Conservation (phyloP, 2,888 invertebrate genomes). For the Euclidia mi region DNA sequence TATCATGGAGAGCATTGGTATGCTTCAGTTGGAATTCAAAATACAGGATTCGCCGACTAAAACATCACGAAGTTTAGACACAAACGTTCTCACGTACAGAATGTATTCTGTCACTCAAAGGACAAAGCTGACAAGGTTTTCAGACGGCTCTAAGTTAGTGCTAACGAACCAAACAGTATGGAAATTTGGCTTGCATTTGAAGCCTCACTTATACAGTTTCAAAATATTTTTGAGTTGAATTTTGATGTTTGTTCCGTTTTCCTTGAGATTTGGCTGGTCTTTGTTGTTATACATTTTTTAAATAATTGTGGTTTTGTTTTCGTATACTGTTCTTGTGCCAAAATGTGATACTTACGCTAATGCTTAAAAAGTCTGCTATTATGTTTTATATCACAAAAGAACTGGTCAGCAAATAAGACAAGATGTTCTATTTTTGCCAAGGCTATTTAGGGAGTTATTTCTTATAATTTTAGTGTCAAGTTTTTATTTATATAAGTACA, state of each 20-base stretch:
- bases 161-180: constrained; percentile 62
- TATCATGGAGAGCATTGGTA: background rate
- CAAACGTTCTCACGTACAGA: constrained; percentile 12
- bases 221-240: constrained; percentile 42
- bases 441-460: too few species aligned
- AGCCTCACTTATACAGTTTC: constrained; percentile 41
- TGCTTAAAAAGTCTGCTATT: background rate
- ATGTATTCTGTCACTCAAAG: constrained; percentile 52
- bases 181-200: constrained; percentile 50
- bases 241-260: constrained; percentile 42
- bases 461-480: too few species aligned
- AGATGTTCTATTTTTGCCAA: too few species aligned
- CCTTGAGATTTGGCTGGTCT: constrained; percentile 32
- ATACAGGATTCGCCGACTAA: background rate
- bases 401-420: too few species aligned
- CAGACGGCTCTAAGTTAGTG: constrained; percentile 47
- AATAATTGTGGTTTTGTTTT: constrained; percentile 17
- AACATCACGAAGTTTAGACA: background rate
- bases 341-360: background rate
- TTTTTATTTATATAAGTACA: too few species aligned
- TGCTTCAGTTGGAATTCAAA: background rate
- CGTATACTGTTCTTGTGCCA: constrained; percentile 33
- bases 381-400: too few species aligned
- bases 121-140: constrained; percentile 38
- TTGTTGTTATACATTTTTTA: constrained; percentile 20